phyloP scores from a whole-genome alignment of 1,140 invertebrate species.

The Cephus cinctus region DNA sequence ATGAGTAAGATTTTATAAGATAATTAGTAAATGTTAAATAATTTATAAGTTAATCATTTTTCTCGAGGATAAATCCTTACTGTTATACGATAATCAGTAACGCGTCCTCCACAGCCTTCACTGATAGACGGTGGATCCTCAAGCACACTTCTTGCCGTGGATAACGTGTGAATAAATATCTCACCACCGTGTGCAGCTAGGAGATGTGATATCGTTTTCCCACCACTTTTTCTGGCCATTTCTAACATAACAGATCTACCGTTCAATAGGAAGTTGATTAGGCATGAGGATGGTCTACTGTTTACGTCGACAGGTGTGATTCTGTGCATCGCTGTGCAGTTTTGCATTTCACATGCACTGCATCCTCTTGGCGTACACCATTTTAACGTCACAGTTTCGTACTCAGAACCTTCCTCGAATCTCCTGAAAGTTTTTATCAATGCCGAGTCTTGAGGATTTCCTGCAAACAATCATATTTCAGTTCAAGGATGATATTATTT shows the following conservation, averaged over 20 bases:
- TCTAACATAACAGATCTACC: slow-evolving; percentile 93
- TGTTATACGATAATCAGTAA: slow-evolving; percentile 86
- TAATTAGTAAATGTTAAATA: slow-evolving; percentile 5
- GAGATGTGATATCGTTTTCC: slow-evolving; percentile 89
- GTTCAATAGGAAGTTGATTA: slow-evolving; percentile 94
- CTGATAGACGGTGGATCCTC: slow-evolving; percentile 95
- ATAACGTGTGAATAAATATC: slow-evolving; percentile 92
- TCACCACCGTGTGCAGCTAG: slow-evolving; percentile 92
- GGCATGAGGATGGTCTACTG: slow-evolving; percentile 88
- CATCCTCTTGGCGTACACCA: slow-evolving; percentile 93
- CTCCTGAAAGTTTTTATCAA: slow-evolving; percentile 48
- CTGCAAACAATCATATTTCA: slow-evolving; percentile 18
- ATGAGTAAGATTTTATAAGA: slow-evolving; percentile 3
- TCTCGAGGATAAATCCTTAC: slow-evolving; percentile 37
- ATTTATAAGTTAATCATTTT: neutral
- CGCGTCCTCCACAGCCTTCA: slow-evolving; percentile 88
- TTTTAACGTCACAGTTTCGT: slow-evolving; percentile 82
- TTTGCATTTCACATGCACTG: slow-evolving; percentile 74
- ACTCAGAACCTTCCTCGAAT: slow-evolving; percentile 66
- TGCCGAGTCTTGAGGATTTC: slow-evolving; percentile 50
- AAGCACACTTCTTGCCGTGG: slow-evolving; percentile 80
- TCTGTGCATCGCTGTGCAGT: slow-evolving; percentile 79
- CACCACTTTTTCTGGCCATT: slow-evolving; percentile 82
- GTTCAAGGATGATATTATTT: neutral
- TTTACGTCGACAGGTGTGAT: slow-evolving; percentile 97